phyloP scores from a whole-genome alignment of 2,113 vertebrate species.

The Dascyllus trimaculatus region DNA sequence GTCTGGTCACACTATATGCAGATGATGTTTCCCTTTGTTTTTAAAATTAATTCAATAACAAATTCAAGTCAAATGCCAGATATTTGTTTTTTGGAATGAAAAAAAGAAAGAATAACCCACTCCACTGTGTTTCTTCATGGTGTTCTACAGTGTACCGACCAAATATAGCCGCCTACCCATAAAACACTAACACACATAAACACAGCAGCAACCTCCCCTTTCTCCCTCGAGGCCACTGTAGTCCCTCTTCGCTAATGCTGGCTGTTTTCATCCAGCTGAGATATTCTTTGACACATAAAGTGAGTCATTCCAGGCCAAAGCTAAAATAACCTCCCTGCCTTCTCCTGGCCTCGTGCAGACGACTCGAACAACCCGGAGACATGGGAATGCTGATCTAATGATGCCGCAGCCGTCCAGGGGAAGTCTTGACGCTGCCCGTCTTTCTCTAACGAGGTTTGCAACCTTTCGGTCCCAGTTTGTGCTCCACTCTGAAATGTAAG shows the following conservation, averaged over 20 bases:
- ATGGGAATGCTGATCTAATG: background rate
- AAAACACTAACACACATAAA: background rate
- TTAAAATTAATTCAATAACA: too few relatives aligned
- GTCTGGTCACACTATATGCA: too few relatives aligned
- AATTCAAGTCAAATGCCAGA: too few relatives aligned
- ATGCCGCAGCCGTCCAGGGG: background rate
- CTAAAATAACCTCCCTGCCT: constrained; percentile 30
- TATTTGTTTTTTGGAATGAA: too few relatives aligned
- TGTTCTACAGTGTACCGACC: too few relatives aligned
- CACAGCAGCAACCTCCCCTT: background rate
- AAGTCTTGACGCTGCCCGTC: background rate
- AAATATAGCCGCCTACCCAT: fast-evolving
- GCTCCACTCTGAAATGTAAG: background rate
- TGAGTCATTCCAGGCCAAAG: constrained; percentile 48
- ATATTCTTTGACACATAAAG: constrained; percentile 53
- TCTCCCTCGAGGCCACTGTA: background rate
- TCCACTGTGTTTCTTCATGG: too few relatives aligned
- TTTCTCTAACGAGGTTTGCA: constrained; percentile 22
- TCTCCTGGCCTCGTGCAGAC: background rate
- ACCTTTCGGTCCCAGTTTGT: background rate
- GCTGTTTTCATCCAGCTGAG: constrained; percentile 17
- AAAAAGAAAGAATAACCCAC: too few relatives aligned
- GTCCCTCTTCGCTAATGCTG: constrained; percentile 8
- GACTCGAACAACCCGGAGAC: background rate
- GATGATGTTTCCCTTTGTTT: too few relatives aligned